Conservation (phyloP, 2,113 vertebrate species). For the Galemys pyrenaicus region DNA sequence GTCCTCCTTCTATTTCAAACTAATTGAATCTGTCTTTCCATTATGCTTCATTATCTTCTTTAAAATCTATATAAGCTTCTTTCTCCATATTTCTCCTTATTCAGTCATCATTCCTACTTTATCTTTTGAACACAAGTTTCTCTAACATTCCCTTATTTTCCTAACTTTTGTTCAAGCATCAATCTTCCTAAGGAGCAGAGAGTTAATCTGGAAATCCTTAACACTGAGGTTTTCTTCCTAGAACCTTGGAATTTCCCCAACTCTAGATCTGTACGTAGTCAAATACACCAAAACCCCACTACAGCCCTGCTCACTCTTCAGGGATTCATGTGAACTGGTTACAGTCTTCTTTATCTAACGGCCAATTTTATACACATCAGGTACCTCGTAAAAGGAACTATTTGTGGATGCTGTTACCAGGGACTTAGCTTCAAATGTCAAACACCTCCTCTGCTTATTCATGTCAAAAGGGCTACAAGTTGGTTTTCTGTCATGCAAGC, state of each 20-base stretch:
- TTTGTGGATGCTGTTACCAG: background rate
- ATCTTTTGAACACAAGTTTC: background rate
- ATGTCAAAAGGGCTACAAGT: background rate
- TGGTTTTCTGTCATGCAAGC: background rate
- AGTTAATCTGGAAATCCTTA: background rate
- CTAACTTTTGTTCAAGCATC: background rate
- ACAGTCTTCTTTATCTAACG: background rate
- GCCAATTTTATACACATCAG: background rate
- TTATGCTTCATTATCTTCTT: background rate
- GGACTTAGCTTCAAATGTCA: slow-evolving; percentile 45
- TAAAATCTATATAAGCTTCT: background rate
- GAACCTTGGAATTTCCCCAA: background rate
- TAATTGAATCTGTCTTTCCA: background rate
- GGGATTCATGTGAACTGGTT: background rate
- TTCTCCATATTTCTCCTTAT: background rate
- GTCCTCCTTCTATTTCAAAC: background rate
- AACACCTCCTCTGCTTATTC: background rate
- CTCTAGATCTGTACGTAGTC: background rate
- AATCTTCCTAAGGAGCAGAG: background rate
- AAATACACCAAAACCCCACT: background rate
- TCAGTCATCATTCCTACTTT: background rate
- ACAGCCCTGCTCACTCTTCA: background rate
- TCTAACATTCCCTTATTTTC: background rate
- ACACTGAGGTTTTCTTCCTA: background rate
- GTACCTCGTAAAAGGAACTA: background rate